Evolutionary conservation across 2,113 vertebrate genomes (phyloP).

Genomic region (Lagopus leucura): DNA sequence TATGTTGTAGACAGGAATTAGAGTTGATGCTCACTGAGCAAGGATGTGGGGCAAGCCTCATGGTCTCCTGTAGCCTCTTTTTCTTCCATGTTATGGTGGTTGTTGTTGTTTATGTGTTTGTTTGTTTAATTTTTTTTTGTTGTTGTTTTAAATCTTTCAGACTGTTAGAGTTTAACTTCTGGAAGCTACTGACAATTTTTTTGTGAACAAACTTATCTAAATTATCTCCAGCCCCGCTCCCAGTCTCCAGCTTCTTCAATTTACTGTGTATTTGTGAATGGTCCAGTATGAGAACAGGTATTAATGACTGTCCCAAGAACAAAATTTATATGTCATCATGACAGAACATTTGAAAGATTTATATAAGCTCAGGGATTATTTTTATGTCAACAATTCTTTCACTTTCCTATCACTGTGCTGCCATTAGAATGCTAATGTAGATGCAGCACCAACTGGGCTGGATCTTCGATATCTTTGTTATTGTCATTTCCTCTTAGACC

Average conservation of each 20-base stretch:
- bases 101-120: too few species aligned
- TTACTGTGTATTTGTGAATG: background rate
- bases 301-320: background rate
- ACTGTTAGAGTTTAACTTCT: background rate
- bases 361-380: background rate
- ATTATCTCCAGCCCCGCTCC: background rate
- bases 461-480: background rate
- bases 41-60: background rate
- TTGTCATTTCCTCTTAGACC: background rate
- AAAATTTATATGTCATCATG: background rate
- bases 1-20: background rate
- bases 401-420: background rate
- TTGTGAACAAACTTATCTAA: background rate
- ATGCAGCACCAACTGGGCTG: background rate
- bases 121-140: background rate
- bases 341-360: background rate
- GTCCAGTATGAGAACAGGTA: background rate
- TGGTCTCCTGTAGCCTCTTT: background rate
- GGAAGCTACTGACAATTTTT: background rate
- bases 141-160: background rate
- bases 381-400: background rate
- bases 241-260: background rate
- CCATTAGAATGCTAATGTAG: background rate
- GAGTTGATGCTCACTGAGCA: fast-evolving
- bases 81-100: background rate